Conservation (phyloP, 2,888 invertebrate genomes). For the Pyrocoelia pectoralis region DNA sequence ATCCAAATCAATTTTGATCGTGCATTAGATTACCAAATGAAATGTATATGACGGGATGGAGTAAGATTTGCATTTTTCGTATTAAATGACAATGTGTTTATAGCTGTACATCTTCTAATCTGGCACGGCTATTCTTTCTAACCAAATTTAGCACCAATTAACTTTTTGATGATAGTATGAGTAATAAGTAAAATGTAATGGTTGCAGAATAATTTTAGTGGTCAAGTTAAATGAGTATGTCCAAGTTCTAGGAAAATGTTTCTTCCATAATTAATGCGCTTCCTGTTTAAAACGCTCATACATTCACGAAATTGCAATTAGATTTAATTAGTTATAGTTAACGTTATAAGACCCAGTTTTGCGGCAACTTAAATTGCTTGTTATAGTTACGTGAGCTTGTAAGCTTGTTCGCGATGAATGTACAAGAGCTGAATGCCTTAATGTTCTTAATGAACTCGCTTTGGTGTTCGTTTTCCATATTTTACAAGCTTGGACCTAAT, state of each 20-base stretch:
- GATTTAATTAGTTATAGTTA: not conserved
- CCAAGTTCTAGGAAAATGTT: not conserved
- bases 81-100: not conserved
- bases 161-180: too few species aligned
- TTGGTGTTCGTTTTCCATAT: not conserved
- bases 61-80: too few species aligned
- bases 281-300: not conserved
- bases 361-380: not conserved
- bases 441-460: not conserved
- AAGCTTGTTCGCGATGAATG: too few species aligned
- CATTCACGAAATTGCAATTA: constrained; percentile 13
- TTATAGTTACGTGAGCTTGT: not conserved
- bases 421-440: too few species aligned
- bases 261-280: constrained; percentile 3
- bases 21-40: too few species aligned
- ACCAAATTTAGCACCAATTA: too few species aligned
- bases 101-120: not conserved
- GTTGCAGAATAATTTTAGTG: not conserved
- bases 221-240: too few species aligned
- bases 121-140: not conserved
- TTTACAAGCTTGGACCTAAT: constrained; percentile 12
- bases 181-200: not conserved
- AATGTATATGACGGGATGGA: too few species aligned
- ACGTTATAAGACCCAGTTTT: constrained; percentile 3
- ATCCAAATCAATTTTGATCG: too few species aligned